phyloP scores from a whole-genome alignment of 2,888 invertebrate genomes.

The Dynastes hyllus region DNA sequence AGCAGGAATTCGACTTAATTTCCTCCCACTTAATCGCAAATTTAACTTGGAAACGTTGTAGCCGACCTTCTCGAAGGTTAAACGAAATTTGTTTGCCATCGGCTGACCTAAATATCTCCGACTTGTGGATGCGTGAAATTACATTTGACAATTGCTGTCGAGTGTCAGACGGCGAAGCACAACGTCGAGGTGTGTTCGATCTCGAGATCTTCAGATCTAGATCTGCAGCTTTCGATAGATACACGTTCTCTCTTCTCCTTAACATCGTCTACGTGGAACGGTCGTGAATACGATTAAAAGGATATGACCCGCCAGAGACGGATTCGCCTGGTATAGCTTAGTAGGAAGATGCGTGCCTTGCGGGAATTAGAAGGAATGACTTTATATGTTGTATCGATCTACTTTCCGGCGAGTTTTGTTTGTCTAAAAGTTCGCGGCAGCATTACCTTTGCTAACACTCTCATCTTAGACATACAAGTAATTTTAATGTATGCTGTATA shows the following conservation, averaged over 20 bases:
- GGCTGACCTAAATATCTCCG: slow-evolving; percentile 62
- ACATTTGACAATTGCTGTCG: slow-evolving; percentile 67
- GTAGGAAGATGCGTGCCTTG: slow-evolving; percentile 61
- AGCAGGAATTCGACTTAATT: slow-evolving; percentile 2
- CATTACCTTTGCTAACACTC: no score
- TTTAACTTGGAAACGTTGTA: slow-evolving; percentile 17
- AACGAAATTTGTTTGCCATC: slow-evolving; percentile 47
- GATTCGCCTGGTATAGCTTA: slow-evolving; percentile 54
- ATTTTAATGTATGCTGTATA: no score
- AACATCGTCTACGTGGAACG: slow-evolving; percentile 6
- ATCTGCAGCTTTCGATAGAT: neutral
- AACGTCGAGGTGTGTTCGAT: slow-evolving; percentile 33
- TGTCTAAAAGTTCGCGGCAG: no score
- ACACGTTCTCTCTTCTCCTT: slow-evolving; percentile 1
- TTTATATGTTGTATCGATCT: slow-evolving; percentile 64
- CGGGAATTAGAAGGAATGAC: slow-evolving; percentile 63
- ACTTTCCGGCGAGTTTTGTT: slow-evolving; percentile 1
- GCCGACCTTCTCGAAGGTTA: slow-evolving; percentile 42
- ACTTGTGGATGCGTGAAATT: slow-evolving; percentile 67
- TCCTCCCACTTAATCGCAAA: slow-evolving; percentile 18
- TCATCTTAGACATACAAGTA: no score
- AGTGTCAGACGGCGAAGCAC: slow-evolving; percentile 41
- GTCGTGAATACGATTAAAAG: slow-evolving; percentile 62
- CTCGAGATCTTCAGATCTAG: neutral
- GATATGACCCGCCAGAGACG: slow-evolving; percentile 63